phyloP scores from a whole-genome alignment of 2,797 vertebrate genomes.

The Lacerta agilis region DNA sequence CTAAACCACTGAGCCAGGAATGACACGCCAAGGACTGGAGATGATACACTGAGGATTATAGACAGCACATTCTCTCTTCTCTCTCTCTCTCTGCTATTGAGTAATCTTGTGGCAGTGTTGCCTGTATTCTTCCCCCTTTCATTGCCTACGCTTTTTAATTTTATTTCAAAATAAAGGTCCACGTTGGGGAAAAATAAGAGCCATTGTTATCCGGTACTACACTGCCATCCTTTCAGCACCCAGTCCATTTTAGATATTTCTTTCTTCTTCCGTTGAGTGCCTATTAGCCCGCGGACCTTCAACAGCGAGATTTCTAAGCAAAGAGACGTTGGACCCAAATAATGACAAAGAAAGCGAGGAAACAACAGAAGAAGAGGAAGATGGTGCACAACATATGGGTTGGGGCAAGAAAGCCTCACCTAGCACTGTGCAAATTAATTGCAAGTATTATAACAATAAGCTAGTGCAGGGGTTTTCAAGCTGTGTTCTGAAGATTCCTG shows the following conservation, averaged over 20 bases:
- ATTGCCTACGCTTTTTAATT: background rate
- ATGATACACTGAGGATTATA: background rate
- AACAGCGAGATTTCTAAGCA: conserved; percentile 68
- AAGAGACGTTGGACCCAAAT: conserved; percentile 71
- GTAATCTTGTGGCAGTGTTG: background rate
- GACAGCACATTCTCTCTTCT: background rate
- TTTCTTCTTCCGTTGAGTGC: conserved; percentile 71
- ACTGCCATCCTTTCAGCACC: conserved; percentile 69
- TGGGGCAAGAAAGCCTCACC: conserved; percentile 5
- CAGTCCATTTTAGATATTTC: conserved; percentile 60
- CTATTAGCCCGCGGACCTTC: conserved; percentile 71
- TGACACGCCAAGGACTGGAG: too few species aligned
- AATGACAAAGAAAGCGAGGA: conserved; percentile 58
- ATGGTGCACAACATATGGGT: conserved; percentile 32
- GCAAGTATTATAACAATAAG: background rate
- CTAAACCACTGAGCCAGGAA: too few species aligned
- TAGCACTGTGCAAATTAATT: conserved; percentile 22
- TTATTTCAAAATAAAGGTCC: background rate
- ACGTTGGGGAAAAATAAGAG: background rate
- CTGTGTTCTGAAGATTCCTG: background rate
- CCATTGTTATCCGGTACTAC: conserved; percentile 45
- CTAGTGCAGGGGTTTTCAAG: background rate
- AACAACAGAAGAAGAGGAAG: background rate
- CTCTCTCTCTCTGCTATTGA: too few species aligned
- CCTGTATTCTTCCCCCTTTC: background rate